Evolutionary conservation across 2,113 vertebrate species (phyloP), one percentile per base, ranked within the genome.

Genomic region (Mungos mungo): DNA sequence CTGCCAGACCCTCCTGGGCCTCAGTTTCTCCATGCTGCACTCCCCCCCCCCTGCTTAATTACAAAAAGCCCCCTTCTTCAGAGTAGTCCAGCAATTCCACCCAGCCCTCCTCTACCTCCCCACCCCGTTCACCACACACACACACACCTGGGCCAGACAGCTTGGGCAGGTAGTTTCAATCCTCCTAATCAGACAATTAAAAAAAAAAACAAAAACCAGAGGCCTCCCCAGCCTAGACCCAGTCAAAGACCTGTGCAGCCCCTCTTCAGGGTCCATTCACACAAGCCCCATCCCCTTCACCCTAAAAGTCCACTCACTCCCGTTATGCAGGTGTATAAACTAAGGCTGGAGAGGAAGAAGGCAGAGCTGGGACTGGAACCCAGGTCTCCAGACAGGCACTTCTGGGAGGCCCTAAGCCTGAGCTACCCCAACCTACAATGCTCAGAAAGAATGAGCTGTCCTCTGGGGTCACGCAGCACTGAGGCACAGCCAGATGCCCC

Each of bases 401-500:
- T 27, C 63, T 0, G 0, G 38, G 35, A 69, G 38, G 5, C 16
- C 74, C 92, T 41, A 31, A 52, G 33, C 33, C 82, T 63, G 25
- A 80, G 33, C 12, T 89, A 14, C 38, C 63, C 82, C 31, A 16
- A 92, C 96, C 33, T 65, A 15, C 0, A 21, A 1, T 27, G 16
- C 47, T 35, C 50, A 79, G 81, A 93, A 89, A 93, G 81, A 95
- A 80, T 27, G 7, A 71, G 88, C 6, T 0, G 13, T 0, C 1
- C 60, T 60, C 38, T 35, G 23, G 76, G 77, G 77, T 95, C 92
- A 95, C 90, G 89, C 69, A 90, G 97, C 79, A 19, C 86, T n/a
- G 19, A 86, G 77, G 7, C 33, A 31, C 86, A 71, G 41, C 54
- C 81, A 93, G 85, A 54, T 25, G 13, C 25, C 33, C 33, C 35